Evolutionary conservation across 2,888 invertebrate genomes (phyloP).

Genomic region (Smittia aterrima): DNA sequence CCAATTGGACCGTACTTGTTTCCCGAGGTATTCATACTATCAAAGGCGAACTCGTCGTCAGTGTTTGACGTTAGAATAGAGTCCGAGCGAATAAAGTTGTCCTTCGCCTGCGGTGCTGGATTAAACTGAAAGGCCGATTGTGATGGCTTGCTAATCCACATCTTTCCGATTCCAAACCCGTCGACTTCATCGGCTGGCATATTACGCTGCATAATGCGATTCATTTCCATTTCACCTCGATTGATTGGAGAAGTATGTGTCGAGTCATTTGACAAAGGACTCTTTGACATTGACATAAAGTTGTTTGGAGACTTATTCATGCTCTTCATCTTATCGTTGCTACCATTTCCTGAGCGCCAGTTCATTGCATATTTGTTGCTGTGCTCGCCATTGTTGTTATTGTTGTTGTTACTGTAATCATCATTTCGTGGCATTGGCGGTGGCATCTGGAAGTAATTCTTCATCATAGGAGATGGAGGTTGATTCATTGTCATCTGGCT

Average conservation of each 20-base stretch:
- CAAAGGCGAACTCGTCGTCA: conserved; percentile 66
- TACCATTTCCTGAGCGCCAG: conserved; percentile 8
- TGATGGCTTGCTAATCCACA: not conserved
- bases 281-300: not conserved
- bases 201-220: conserved; percentile 2
- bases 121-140: not conserved
- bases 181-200: conserved; percentile 11
- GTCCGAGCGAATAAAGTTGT: conserved; percentile 56
- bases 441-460: not conserved
- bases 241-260: not conserved
- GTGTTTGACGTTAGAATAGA: conserved; percentile 54
- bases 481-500: not conserved
- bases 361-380: not conserved
- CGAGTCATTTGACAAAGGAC: not conserved
- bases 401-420: not conserved
- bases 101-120: not conserved
- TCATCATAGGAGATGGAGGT: not conserved
- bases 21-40: conserved; percentile 56
- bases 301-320: not conserved
- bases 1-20: conserved; percentile 67
- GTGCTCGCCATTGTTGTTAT: not conserved
- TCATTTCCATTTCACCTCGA: not conserved
- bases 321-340: not conserved
- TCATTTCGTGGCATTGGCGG: not conserved
- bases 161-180: not conserved